phyloP scores from a whole-genome alignment of 2,113 vertebrate genomes.

The Ginglymostoma cirratum region DNA sequence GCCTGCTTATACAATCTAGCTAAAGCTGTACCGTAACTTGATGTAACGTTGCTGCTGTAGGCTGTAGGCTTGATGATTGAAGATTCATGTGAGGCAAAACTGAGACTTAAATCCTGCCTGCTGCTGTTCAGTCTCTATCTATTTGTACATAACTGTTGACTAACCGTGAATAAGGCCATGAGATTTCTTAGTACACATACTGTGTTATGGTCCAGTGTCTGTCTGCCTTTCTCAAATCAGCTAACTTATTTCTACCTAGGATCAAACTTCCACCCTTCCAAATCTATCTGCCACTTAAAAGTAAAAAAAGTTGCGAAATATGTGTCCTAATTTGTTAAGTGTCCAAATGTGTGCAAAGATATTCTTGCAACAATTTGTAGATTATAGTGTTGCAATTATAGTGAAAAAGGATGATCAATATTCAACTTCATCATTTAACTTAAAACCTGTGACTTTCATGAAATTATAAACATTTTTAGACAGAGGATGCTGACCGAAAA shows the following conservation, averaged over 20 bases:
- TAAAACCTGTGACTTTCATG: no score
- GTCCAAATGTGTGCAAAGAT: neutral
- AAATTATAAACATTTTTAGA: no score
- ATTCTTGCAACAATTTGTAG: neutral
- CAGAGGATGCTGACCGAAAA: no score
- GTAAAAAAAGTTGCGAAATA: neutral
- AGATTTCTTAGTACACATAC: neutral
- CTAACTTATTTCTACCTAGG: neutral
- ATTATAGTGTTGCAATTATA: neutral
- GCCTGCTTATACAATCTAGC: neutral
- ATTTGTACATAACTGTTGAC: neutral
- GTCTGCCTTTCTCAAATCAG: neutral
- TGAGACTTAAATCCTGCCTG: neutral
- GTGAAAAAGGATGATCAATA: no score
- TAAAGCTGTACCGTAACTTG: neutral
- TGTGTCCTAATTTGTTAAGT: neutral
- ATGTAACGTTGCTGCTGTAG: neutral
- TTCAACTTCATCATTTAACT: no score
- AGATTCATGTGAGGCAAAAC: neutral
- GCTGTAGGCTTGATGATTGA: neutral
- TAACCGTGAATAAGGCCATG: neutral
- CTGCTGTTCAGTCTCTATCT: neutral
- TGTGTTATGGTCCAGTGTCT: neutral
- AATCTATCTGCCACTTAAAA: neutral
- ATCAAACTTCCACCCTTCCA: neutral